These are phyloP conservation scores for Bombus impatiens DNA, from an alignment of 1,140 invertebrate species.

Conservation along the genomic window DNA sequence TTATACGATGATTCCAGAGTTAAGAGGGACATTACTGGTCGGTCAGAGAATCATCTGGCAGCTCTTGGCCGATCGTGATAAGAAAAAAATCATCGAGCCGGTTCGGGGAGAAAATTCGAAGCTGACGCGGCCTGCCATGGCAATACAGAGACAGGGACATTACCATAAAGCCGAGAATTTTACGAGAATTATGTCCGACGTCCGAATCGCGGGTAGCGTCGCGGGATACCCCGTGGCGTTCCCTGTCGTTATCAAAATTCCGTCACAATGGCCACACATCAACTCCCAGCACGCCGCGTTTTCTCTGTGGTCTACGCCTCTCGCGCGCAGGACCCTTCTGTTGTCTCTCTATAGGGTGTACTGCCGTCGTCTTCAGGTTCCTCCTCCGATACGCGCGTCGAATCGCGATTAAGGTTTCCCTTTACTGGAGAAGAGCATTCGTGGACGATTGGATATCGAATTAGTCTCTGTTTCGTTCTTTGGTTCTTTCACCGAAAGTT, in stretches of 20 bases:
- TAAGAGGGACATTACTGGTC: background rate
- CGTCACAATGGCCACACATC: slow-evolving; percentile 73
- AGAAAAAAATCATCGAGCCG: slow-evolving; percentile 59
- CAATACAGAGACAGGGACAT: slow-evolving; percentile 61
- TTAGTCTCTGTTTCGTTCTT: background rate
- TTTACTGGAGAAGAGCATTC: background rate
- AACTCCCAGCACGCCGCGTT: slow-evolving; percentile 54
- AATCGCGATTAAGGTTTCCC: background rate
- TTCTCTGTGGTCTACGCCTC: slow-evolving; percentile 33
- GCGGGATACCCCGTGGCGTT: slow-evolving; percentile 67
- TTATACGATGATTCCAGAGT: background rate
- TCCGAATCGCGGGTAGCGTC: slow-evolving; percentile 67
- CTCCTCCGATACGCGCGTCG: background rate
- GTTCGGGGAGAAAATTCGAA: slow-evolving; percentile 67
- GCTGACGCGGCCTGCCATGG: slow-evolving; percentile 50
- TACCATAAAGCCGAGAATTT: slow-evolving; percentile 75
- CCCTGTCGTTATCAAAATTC: slow-evolving; percentile 76
- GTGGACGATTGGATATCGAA: too few relatives aligned
- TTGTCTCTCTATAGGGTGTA: slow-evolving; percentile 41
- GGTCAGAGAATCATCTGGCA: slow-evolving; percentile 37
- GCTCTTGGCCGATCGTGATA: slow-evolving; percentile 58
- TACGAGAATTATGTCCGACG: slow-evolving; percentile 70
- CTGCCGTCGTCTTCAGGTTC: background rate
- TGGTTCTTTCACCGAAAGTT: background rate
- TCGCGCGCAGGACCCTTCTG: slow-evolving; percentile 10